Conservation (phyloP, 2,113 vertebrate species). For the Laticauda laticaudata region DNA sequence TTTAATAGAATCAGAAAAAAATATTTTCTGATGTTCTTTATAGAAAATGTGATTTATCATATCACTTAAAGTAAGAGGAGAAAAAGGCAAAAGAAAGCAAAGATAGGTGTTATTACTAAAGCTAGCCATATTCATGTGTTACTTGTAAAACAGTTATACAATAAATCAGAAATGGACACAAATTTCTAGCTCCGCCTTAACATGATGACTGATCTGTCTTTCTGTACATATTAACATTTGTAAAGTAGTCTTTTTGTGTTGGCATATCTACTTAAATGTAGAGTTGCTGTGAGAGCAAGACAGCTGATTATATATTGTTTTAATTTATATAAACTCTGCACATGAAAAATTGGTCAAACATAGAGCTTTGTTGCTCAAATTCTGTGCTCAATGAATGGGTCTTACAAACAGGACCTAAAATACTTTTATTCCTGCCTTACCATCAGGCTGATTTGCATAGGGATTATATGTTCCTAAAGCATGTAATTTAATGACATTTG, state of each 20-base stretch:
- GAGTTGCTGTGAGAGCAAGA: too few species aligned
- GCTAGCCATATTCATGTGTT: neutral
- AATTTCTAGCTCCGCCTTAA: neutral
- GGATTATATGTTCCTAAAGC: neutral
- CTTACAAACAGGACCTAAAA: neutral
- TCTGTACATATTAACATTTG: neutral
- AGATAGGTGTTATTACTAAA: neutral
- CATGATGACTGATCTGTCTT: neutral
- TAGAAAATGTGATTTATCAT: neutral
- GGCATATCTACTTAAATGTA: neutral
- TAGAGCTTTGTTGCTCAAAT: neutral
- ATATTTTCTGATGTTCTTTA: neutral
- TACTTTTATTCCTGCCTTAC: neutral
- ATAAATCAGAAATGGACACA: neutral
- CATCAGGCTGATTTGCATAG: neutral
- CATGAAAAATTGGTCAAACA: neutral
- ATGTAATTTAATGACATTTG: neutral
- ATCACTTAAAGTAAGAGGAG: neutral
- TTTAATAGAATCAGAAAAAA: neutral
- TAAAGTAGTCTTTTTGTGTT: neutral
- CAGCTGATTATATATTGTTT: neutral
- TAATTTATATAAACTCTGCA: neutral
- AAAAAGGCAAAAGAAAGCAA: neutral
- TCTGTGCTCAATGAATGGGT: neutral
- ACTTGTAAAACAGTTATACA: neutral